A percentile compares a stretch with the other conserved stretches of the same genome.
Evolutionary conservation across 2,888 invertebrate genomes (phyloP).

Genomic region (Amphimallon solstitiale): DNA sequence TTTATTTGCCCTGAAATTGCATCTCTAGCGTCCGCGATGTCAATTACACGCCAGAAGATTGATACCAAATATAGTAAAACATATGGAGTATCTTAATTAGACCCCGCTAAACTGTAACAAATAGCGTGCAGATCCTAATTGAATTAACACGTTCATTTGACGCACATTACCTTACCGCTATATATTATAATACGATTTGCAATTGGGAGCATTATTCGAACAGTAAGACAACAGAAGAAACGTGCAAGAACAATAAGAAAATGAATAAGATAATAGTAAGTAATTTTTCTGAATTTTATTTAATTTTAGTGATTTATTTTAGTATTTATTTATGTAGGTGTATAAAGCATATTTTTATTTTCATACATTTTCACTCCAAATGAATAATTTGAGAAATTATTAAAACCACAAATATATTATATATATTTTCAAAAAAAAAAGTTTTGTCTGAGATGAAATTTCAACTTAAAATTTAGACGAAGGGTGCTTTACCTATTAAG

Average conservation of each 20-base stretch:
- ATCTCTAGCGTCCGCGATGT: slow-evolving; percentile 2
- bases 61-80: background rate
- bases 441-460: too few species aligned
- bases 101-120: background rate
- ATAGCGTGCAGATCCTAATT: background rate
- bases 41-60: slow-evolving; percentile 5
- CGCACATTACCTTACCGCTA: slow-evolving; percentile 17
- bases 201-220: background rate
- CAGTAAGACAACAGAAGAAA: background rate
- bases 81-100: slow-evolving; percentile 1
- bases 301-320: too few species aligned
- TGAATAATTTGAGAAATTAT: too few species aligned
- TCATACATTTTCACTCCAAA: too few species aligned
- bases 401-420: too few species aligned
- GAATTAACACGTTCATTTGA: slow-evolving; percentile 23
- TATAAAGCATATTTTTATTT: too few species aligned
- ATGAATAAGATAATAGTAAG: slow-evolving; percentile 26
- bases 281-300: background rate
- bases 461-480: too few species aligned
- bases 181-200: slow-evolving; percentile 7
- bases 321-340: too few species aligned
- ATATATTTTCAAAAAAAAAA: too few species aligned
- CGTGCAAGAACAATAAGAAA: background rate
- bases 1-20: background rate
- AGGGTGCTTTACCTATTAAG: too few species aligned